Evolutionary conservation across 1,140 invertebrate genomes (phyloP), one percentile per base, ranked within the genome.

Genomic region (Drosophila chauvacae): DNA sequence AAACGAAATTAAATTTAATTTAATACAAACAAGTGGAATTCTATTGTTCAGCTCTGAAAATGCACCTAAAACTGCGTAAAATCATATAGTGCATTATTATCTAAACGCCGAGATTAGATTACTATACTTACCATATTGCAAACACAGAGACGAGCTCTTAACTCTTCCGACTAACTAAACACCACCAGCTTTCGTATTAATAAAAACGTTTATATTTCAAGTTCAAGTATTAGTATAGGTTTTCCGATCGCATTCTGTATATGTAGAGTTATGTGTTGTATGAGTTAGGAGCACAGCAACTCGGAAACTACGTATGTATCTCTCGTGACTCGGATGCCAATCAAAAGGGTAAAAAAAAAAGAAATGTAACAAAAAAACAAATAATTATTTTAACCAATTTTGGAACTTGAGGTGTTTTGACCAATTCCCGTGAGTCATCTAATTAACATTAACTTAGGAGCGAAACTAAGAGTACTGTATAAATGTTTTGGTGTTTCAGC

Each of bases 201-300:
- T 87, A 87, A 87, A 87, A 87, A 87, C 83, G 66, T 87, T 83
- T 87, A 88, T 87, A 87, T 87, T 87, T 87, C 80, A 78, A 71
- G 48, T 81, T 84, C 50, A 86, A 82, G 81, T 86, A 81, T 74
- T 66, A 74, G 69, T 81, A 84, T 72, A 61, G 44, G 28, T 44
- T 80, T 59, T 80, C 62, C 51, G 16, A 42, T 80, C 60, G 33
- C 66, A 65, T 66, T 51, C 58, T 23, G 53, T 71, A 63, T 82
- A 60, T 63, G 55, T 72, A 41, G 50, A 60, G 70, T 61, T 50
- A 81, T 77, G 30, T 73, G 58, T 64, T 74, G 69, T 71, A 71
- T 85, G 77, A 78, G 65, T 87, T 63, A 56, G 61, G 80, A 77
- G 79, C 76, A 77, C 82, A 71, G 51, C 76, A 81, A 61, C 53